Conservation (phyloP, 2,888 invertebrate species). For the Athetis lepigone region DNA sequence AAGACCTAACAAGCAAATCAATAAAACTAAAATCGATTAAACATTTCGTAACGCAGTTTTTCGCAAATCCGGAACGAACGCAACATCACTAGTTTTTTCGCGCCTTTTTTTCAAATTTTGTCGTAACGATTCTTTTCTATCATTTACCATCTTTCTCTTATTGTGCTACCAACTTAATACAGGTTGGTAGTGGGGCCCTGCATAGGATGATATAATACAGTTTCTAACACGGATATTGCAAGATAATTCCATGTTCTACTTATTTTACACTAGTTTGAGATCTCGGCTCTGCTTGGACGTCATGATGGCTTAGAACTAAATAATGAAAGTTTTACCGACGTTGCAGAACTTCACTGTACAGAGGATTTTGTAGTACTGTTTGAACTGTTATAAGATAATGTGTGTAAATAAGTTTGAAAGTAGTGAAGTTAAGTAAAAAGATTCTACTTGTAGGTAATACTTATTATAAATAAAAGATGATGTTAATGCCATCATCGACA, state of each 20-base stretch:
- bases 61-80: slow-evolving; percentile 26
- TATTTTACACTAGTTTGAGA: slow-evolving; percentile 72
- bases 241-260: slow-evolving; percentile 81
- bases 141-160: slow-evolving; percentile 46
- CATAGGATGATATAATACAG: slow-evolving; percentile 82
- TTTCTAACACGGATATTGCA: slow-evolving; percentile 80
- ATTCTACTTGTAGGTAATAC: not conserved
- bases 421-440: not conserved
- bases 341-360: slow-evolving; percentile 28
- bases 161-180: slow-evolving; percentile 65
- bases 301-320: slow-evolving; percentile 54
- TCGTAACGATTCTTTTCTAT: slow-evolving; percentile 21
- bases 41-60: slow-evolving; percentile 49
- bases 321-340: slow-evolving; percentile 52
- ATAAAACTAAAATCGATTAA: slow-evolving; percentile 13
- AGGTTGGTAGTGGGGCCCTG: slow-evolving; percentile 73
- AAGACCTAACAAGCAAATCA: slow-evolving; percentile 18
- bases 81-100: slow-evolving; percentile 4
- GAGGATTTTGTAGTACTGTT: slow-evolving; percentile 21
- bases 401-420: slow-evolving; percentile 31
- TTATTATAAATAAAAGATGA: no score
- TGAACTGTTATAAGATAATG: slow-evolving; percentile 22
- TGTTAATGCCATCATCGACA: no score
- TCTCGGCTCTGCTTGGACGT: slow-evolving; percentile 59
- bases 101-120: slow-evolving; percentile 19